Percentiles rank a stretch among this genome's conserved stretches.
These are phyloP conservation scores for Penaeus vannamei DNA, from an alignment of 1,140 invertebrate genomes.

Conservation along the genomic window DNA sequence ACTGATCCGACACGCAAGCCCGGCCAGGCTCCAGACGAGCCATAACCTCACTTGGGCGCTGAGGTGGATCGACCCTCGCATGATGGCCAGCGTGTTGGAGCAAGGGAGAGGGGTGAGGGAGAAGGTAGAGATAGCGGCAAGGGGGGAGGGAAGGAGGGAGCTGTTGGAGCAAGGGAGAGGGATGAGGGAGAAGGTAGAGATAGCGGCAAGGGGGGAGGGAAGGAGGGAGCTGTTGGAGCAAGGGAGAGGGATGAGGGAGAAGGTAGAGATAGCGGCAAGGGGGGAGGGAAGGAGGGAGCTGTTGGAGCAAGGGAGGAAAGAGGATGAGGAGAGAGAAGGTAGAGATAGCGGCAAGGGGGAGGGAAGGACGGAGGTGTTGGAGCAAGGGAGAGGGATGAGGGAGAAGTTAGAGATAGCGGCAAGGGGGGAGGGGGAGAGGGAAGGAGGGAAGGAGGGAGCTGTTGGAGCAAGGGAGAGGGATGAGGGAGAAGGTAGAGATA, in stretches of 20 bases:
- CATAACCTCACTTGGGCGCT: not conserved
- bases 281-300: not conserved
- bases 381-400: not conserved
- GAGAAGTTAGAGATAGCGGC: not conserved
- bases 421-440: not conserved
- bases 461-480: not conserved
- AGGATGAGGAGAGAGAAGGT: no score
- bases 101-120: no score
- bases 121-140: not conserved
- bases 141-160: not conserved
- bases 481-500: not conserved
- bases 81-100: not conserved
- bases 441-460: not conserved
- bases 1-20: no score
- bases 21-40: no score
- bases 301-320: no score
- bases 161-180: not conserved
- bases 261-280: not conserved
- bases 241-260: not conserved
- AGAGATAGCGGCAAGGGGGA: not conserved
- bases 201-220: not conserved
- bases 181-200: no score
- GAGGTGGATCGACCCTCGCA: slow-evolving; percentile 6
- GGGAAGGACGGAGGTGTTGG: not conserved
- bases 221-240: not conserved